Evolutionary conservation across 1,140 invertebrate species (phyloP).

Genomic region (Penaeus indicus): DNA sequence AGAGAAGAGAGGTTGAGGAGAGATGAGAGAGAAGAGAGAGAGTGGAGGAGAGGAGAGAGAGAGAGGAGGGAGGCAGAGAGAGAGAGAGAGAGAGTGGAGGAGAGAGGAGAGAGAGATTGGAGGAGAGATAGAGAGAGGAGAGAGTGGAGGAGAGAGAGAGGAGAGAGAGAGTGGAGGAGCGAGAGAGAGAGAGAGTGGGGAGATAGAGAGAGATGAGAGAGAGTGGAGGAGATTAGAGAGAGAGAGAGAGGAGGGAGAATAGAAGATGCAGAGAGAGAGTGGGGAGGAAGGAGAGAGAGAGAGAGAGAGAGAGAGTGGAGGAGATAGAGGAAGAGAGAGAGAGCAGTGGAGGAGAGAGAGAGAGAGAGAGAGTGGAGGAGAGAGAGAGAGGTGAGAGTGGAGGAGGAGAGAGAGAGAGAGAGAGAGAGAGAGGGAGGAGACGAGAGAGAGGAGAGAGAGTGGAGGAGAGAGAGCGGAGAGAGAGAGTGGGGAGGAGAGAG

Average conservation of each 20-base stretch:
- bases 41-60: neutral
- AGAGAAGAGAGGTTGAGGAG: neutral
- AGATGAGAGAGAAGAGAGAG: neutral
- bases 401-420: no score
- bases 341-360: no score
- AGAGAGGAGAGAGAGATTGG: no score
- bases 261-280: neutral
- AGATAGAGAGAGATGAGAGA: neutral
- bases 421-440: no score
- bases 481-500: neutral
- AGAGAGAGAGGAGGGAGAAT: no score
- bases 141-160: neutral
- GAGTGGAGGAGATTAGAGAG: no score
- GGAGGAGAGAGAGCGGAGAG: neutral
- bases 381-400: no score
- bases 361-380: no score
- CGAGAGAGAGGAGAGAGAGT: neutral
- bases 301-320: constrained; percentile 10
- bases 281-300: neutral
- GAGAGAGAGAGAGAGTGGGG: neutral
- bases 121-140: neutral
- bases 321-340: no score
- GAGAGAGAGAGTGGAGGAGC: neutral
- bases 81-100: neutral
- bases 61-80: neutral